Conservation (phyloP, 2,113 vertebrate genomes). For the Pluvianellus socialis region DNA sequence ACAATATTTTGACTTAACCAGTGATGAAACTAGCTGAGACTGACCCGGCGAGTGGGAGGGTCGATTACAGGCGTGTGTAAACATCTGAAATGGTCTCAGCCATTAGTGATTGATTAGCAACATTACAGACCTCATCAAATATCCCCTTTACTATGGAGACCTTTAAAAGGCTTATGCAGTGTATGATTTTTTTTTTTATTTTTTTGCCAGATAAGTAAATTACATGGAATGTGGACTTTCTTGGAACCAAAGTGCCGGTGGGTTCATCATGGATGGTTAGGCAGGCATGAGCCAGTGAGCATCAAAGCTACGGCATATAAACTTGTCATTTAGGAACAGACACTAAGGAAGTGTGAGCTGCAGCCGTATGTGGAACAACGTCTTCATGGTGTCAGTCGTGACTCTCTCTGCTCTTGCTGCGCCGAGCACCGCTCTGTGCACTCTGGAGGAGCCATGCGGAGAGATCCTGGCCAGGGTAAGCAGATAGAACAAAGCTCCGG, state of each 20-base stretch:
- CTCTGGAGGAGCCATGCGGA: background rate
- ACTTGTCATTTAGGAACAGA: background rate
- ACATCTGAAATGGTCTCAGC: background rate
- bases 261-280: background rate
- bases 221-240: background rate
- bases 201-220: background rate
- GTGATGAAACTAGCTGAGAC: background rate
- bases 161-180: background rate
- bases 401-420: background rate
- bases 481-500: background rate
- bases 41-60: rapidly evolving
- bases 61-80: no score
- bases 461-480: background rate
- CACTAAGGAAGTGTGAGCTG: background rate
- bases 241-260: background rate
- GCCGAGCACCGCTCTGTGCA: background rate
- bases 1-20: background rate
- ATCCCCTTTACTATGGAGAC: background rate
- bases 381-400: background rate
- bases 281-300: background rate
- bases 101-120: background rate
- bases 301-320: background rate
- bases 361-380: background rate
- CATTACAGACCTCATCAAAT: background rate
- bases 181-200: background rate